phyloP scores from a whole-genome alignment of 2,888 invertebrate genomes.

The Eilema depressum region DNA sequence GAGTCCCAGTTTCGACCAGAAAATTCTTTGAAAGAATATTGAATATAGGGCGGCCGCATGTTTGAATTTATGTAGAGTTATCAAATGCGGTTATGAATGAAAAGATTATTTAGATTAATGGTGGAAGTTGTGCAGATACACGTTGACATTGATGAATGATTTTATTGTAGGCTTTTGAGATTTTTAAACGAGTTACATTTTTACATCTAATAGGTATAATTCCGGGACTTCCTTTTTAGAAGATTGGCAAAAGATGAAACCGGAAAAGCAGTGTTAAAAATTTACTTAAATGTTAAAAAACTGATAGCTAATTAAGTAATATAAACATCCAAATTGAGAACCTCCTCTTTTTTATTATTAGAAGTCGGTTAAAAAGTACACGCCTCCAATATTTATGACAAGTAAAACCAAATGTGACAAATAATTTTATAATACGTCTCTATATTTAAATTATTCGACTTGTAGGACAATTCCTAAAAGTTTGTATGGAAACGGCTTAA shows the following conservation, averaged over 20 bases:
- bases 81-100: conserved; percentile 29
- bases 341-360: too few species aligned
- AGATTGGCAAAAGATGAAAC: too few species aligned
- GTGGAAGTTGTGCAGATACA: neutral
- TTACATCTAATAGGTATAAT: neutral
- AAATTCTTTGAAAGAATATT: conserved; percentile 41
- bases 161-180: neutral
- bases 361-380: too few species aligned
- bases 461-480: too few species aligned
- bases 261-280: too few species aligned
- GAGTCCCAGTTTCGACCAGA: conserved; percentile 34
- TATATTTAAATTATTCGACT: too few species aligned
- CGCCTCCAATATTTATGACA: too few species aligned
- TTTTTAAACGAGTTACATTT: neutral
- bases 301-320: too few species aligned
- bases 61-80: conserved; percentile 37
- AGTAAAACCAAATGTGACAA: too few species aligned
- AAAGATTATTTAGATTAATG: conserved; percentile 27
- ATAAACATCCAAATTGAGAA: too few species aligned
- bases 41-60: conserved; percentile 33
- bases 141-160: conserved; percentile 1
- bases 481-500: neutral
- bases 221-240: too few species aligned
- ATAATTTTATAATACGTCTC: too few species aligned
- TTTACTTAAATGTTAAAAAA: neutral